Evolutionary conservation across 2,888 invertebrate genomes (phyloP).

Genomic region (Oasisia sp.): DNA sequence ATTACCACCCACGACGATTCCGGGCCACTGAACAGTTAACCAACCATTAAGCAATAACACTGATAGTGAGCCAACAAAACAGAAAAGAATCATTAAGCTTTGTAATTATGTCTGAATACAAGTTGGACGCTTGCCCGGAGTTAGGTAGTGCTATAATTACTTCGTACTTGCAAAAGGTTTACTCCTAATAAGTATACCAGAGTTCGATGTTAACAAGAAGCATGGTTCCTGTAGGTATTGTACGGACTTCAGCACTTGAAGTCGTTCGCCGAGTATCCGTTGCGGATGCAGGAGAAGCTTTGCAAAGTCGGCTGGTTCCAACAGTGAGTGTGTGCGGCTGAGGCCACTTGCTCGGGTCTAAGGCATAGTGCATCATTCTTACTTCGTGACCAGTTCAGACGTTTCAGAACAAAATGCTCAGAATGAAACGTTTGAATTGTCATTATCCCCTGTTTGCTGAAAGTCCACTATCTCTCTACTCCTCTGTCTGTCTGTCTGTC

Average conservation of each 20-base stretch:
- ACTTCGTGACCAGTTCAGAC: no score
- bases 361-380: background rate
- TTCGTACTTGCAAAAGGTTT: slow-evolving; percentile 20
- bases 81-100: background rate
- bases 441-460: no score
- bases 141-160: background rate
- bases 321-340: slow-evolving; percentile 50
- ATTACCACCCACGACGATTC: no score
- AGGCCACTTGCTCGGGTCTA: background rate
- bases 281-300: slow-evolving; percentile 64
- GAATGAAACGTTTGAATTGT: no score
- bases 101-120: background rate
- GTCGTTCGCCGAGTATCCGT: slow-evolving; percentile 62
- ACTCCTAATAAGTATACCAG: background rate
- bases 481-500: no score
- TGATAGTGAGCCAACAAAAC: background rate
- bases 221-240: slow-evolving; percentile 49
- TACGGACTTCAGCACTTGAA: slow-evolving; percentile 59
- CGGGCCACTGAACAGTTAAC: no score
- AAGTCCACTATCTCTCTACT: background rate
- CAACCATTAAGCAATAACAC: background rate
- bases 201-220: background rate
- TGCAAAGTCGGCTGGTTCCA: slow-evolving; percentile 63
- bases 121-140: background rate
- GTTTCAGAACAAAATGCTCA: no score